Base-by-base conservation (phyloP, 2,797 vertebrate species). In the Alcedo atthis region DNA sequence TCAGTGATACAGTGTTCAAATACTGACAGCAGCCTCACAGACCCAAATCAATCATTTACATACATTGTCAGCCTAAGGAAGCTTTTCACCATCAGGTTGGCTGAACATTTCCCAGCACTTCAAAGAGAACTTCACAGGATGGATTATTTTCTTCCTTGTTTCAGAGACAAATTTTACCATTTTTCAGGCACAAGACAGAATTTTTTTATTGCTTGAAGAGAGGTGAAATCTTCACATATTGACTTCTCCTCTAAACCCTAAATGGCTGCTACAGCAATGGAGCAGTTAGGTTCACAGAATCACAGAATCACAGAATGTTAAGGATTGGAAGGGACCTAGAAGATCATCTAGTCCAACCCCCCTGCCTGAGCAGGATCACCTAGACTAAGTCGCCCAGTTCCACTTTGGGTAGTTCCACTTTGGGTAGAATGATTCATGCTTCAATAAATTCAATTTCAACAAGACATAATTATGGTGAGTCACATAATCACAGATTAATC, bases 391-490 rank as follows among this genome's bases (percentile, higher is more conserved):
- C 37, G 14, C 37, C 37, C 37, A 37, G 37, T 37, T 37, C 37
- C 37, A 37, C 37, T 37, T 37, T 14, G 37, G 37, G 37, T 37
- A 37, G 37, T 37, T 96, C 94, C 82, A 93, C 93, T 96, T 96
- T 40, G 96, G 96, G 89, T 91, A 87, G 94, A 96, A 96, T 98
- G 97, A 98, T 96, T 97, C 97, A 97, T 97, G 89, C 95, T 95
- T 96, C 97, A 97, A 94, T 96, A 97, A 97, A 97, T 96, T 97
- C 93, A 96, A 94, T 97, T 98, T 97, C 96, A 97, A 96, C 95
- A 97, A 97, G 97, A 97, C 95, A 96, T 97, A 97, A 97, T 98
- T 98, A 97, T 76, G 71, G 81, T 98, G 97, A 98, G 96, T 98
- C 97, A 98, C 92, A 94, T 97, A 98, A 97, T 97, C 97, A 35